Evolutionary conservation across 37 sponge, comb jelly and placozoan species (phyloP), one percentile per base, ranked within the genome.

Genomic region (Oopsacas minuta): DNA sequence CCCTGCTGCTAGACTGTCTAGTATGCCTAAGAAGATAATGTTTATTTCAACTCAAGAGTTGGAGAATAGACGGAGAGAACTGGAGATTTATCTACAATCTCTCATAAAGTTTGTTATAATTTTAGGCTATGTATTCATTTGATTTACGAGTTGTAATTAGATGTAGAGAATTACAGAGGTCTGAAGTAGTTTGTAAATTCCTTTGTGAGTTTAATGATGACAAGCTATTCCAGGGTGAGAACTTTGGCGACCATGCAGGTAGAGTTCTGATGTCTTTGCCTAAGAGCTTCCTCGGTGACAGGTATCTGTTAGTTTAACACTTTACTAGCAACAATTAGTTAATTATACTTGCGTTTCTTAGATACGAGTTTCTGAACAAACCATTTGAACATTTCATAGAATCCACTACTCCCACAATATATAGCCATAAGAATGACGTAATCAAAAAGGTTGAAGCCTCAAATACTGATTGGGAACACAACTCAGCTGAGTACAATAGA

Each of bases 221-320:
- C 30, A 61, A 61, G 75, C 7, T 61, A 12, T 61, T 61, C 75
- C 75, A 61, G 22, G 75, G 28, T 7, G 75, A 61, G 75, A 61
- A 61, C 75, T 61, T 61, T 34, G 75, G 75, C 22, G 75, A 61
- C 75, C 75, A 61, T 34, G 75, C 75, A 12, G 75, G 75, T 34
- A 61, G 75, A n/a, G 30, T 61, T 10, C 20, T 61, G 75, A 25
- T 10, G 75, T 5, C 20, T n/a, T 25, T 61, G 32, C 75, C 20
- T n/a, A 61, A 61, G 22, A 61, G 75, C 75, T 32, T 61, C 28
- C 75, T 61, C 30, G 28, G 32, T 32, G 75, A 61, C 75, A 61
- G 75, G 75, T 61, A 34, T n/a, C 32, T 42, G 15, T 15, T 42
- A 42, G 8, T 8, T 42, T 17, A 15, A 42, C 49, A 42, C 8